Percentiles rank a stretch among this genome's conserved stretches.
These are phyloP conservation scores for Drosophila nr. medialis DNA, from an alignment of 2,888 invertebrate species.

Conservation along the genomic window DNA sequence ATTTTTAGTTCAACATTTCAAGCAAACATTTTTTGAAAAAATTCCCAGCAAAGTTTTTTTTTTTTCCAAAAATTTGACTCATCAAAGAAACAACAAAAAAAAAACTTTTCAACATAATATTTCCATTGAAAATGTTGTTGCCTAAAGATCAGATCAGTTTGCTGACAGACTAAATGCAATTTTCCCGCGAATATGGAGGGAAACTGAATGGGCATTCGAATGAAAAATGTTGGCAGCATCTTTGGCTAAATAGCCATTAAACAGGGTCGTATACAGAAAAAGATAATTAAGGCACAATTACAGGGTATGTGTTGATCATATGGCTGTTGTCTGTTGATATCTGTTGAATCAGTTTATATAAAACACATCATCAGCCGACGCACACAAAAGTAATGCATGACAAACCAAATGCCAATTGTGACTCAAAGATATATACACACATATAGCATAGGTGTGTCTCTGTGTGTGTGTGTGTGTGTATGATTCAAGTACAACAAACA, in stretches of 20 bases:
- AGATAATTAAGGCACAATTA: neutral
- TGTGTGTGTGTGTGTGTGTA: constrained; percentile 3
- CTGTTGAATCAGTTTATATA: constrained; percentile 34
- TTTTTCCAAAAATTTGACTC: neutral
- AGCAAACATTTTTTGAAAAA: neutral
- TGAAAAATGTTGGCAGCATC: neutral
- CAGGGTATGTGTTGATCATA: constrained; percentile 3
- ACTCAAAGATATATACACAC: constrained; percentile 43
- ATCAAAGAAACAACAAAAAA: neutral
- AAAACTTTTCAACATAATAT: neutral
- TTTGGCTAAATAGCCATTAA: neutral
- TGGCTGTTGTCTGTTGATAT: neutral
- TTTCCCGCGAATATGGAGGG: neutral
- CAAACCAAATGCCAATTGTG: constrained; percentile 60
- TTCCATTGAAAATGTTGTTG: neutral
- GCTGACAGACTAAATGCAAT: neutral
- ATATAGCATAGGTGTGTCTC: neutral
- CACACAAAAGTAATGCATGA: constrained; percentile 40
- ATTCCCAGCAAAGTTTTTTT: neutral
- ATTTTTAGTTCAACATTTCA: neutral
- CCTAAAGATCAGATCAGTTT: neutral
- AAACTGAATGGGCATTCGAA: neutral
- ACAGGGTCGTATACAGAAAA: neutral
- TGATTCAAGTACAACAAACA: constrained; percentile 59
- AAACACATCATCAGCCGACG: constrained; percentile 30